A percentile compares a stretch with the other conserved stretches of the same genome.
Evolutionary conservation across 2,113 vertebrate genomes (phyloP).

Genomic region (Camelus bactrianus): DNA sequence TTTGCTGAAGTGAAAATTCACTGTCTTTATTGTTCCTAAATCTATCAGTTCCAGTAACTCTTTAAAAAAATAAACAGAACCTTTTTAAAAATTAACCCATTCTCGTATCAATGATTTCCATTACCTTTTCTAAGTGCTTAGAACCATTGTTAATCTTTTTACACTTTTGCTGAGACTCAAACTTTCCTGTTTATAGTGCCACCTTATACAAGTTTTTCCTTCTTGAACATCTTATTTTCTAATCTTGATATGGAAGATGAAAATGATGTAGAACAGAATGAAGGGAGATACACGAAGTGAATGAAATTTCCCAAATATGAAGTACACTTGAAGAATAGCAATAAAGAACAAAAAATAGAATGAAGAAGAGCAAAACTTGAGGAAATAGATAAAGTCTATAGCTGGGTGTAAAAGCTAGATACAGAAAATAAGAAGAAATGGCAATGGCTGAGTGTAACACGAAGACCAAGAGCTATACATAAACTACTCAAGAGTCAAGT

Average conservation of each 20-base stretch:
- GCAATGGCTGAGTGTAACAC: neutral
- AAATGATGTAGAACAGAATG: neutral
- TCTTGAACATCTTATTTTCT: neutral
- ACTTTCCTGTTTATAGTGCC: neutral
- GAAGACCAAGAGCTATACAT: neutral
- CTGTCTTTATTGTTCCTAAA: neutral
- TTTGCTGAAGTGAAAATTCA: neutral
- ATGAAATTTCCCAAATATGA: neutral
- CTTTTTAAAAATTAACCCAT: slow-evolving; percentile 1
- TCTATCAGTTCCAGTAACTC: neutral
- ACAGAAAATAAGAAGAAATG: neutral
- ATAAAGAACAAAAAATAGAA: too few relatives aligned
- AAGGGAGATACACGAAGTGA: neutral
- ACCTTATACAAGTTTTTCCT: neutral
- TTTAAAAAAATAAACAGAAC: neutral
- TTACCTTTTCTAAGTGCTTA: neutral
- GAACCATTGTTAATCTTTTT: neutral
- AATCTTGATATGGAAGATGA: neutral
- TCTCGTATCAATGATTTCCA: neutral
- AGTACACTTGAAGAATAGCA: neutral
- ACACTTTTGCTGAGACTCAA: neutral
- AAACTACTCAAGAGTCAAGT: neutral
- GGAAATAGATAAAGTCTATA: neutral
- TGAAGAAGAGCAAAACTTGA: neutral
- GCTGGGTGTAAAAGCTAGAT: neutral